Conservation (phyloP, 2,113 vertebrate species). For the Zosterops hypoxanthus region DNA sequence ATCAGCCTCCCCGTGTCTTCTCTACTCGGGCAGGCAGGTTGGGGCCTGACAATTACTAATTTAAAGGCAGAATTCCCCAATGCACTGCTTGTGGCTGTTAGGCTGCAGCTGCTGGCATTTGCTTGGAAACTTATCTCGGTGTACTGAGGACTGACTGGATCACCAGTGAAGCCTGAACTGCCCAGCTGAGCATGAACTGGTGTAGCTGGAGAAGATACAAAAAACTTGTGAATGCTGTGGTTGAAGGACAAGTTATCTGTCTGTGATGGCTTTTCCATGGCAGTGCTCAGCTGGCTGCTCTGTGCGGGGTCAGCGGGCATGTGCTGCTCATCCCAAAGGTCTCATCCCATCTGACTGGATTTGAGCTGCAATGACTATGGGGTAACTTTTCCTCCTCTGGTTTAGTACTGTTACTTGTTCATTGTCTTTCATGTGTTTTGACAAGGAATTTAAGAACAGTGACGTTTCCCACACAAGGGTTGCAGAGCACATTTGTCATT, state of each 20-base stretch:
- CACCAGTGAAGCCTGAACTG: neutral
- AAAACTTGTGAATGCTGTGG: neutral
- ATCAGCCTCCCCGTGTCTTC: neutral
- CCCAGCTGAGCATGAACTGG: neutral
- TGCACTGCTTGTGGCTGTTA: neutral
- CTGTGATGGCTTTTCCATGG: neutral
- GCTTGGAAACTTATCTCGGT: neutral
- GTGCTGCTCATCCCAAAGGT: neutral
- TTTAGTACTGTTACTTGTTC: neutral
- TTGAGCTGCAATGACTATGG: neutral
- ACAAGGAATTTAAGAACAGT: neutral
- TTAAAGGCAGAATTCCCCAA: neutral
- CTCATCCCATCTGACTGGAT: neutral
- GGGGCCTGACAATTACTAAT: neutral
- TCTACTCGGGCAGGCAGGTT: neutral
- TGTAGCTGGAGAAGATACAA: neutral
- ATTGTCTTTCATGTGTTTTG: neutral
- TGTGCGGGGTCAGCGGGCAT: fast-evolving
- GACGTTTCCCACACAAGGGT: neutral
- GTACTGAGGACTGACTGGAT: neutral
- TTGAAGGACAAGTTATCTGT: neutral
- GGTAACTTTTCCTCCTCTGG: neutral
- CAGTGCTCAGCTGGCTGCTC: fast-evolving
- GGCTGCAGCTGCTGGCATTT: neutral
- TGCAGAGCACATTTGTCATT: neutral